Percentiles rank a stretch among this genome's conserved stretches.
phyloP scores from a whole-genome alignment of 2,888 invertebrate species.

The Scelioninae gen. 2 region DNA sequence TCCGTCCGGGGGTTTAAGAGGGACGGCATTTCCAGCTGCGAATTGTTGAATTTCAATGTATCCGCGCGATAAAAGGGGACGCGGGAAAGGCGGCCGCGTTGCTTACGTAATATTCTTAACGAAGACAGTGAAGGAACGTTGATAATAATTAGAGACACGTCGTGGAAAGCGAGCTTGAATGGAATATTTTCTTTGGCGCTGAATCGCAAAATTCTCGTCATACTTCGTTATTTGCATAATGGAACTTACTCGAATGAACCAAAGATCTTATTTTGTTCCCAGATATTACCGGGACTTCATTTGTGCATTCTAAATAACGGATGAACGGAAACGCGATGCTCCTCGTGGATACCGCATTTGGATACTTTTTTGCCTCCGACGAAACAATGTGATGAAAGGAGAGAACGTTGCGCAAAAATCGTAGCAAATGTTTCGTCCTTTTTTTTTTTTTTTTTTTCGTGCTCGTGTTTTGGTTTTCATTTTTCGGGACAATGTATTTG shows the following conservation, averaged over 20 bases:
- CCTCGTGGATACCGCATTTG: slow-evolving; percentile 10
- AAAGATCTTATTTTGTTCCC: slow-evolving; percentile 44
- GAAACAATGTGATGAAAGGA: slow-evolving; percentile 2
- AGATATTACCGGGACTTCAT: slow-evolving; percentile 36
- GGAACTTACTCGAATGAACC: slow-evolving; percentile 41
- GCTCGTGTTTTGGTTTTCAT: too few species aligned
- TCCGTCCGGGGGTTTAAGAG: slow-evolving; percentile 54
- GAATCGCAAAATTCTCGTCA: slow-evolving; percentile 52
- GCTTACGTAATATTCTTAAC: slow-evolving; percentile 59
- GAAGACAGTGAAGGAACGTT: slow-evolving; percentile 52
- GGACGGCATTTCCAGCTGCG: slow-evolving; percentile 58
- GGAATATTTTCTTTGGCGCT: slow-evolving; percentile 40
- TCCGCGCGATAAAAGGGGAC: slow-evolving; percentile 54
- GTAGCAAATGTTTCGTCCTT: too few species aligned
- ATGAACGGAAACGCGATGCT: slow-evolving; percentile 21
- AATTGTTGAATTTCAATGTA: slow-evolving; percentile 61
- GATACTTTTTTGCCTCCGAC: slow-evolving; percentile 17
- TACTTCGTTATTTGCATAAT: slow-evolving; percentile 56
- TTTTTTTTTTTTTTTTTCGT: too few species aligned
- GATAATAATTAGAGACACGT: slow-evolving; percentile 56
- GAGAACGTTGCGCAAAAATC: neutral
- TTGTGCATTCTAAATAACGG: slow-evolving; percentile 32
- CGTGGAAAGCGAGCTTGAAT: slow-evolving; percentile 40
- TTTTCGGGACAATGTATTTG: too few species aligned
- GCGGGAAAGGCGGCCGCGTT: slow-evolving; percentile 39